phyloP scores from a whole-genome alignment of 2,113 vertebrate genomes.

The Alces alces region DNA sequence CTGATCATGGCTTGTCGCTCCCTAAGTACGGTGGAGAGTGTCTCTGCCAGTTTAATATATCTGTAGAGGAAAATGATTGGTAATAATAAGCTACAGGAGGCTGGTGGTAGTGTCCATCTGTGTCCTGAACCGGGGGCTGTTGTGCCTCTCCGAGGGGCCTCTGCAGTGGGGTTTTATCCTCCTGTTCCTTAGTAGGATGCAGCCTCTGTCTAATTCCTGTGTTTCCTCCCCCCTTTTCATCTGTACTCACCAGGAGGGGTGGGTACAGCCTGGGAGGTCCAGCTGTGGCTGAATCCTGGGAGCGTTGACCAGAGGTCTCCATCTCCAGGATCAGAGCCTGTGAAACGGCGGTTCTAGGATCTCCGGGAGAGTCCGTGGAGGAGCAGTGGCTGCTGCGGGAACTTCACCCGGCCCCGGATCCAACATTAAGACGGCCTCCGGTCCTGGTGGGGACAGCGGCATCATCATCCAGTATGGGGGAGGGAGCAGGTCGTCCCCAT shows the following conservation, averaged over 20 bases:
- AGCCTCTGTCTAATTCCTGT: not conserved
- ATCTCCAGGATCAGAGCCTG: not conserved
- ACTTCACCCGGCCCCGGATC: not conserved
- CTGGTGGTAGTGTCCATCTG: not conserved
- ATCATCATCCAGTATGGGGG: not conserved
- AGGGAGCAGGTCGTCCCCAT: rapidly evolving
- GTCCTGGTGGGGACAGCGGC: rapidly evolving
- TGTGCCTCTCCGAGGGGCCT: not conserved
- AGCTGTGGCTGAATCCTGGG: not conserved
- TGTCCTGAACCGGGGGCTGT: not conserved
- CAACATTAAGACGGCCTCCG: rapidly evolving
- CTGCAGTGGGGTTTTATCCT: not conserved
- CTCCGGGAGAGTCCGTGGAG: not conserved
- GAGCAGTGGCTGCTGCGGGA: not conserved
- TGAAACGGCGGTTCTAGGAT: not conserved
- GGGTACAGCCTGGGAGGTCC: not conserved
- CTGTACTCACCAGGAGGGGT: not conserved
- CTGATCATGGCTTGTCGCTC: not conserved
- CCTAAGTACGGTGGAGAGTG: not conserved
- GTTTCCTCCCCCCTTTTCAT: not conserved
- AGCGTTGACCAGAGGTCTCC: not conserved
- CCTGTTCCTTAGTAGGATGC: rapidly evolving
- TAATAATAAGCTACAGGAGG: not conserved
- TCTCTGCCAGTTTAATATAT: not conserved
- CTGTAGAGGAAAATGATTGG: not conserved